Percentiles rank a stretch among this genome's conserved stretches.
These are phyloP conservation scores for Chlamydotis undulata DNA, from an alignment of 2,113 vertebrate species.

Conservation along the genomic window DNA sequence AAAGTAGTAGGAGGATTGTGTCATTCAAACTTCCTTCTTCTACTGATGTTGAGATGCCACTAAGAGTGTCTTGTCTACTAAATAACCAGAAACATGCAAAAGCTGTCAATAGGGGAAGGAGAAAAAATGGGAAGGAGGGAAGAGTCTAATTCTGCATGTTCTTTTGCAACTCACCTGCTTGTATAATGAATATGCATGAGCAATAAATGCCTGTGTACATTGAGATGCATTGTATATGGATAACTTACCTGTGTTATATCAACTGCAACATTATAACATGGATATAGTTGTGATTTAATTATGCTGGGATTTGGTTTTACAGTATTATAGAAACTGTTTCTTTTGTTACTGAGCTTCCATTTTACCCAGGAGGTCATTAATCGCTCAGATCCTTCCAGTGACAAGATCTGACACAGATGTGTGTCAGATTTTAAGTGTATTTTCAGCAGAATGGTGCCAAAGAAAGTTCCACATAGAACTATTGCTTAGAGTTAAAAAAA, in stretches of 20 bases:
- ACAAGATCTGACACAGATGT: background rate
- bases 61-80: background rate
- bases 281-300: background rate
- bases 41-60: background rate
- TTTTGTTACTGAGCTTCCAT: background rate
- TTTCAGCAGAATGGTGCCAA: background rate
- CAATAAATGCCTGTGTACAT: background rate
- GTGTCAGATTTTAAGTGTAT: background rate
- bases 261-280: background rate
- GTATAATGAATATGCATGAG: background rate
- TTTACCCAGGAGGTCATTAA: background rate
- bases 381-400: background rate
- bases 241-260: background rate
- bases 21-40: background rate
- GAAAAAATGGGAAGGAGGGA: background rate
- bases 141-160: background rate
- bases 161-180: background rate
- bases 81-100: background rate
- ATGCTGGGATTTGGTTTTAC: background rate
- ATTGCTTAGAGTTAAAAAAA: background rate
- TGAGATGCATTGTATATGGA: background rate
- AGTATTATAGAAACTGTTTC: background rate
- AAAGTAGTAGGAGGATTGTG: background rate
- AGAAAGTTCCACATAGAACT: background rate
- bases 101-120: background rate